Conservation (phyloP, 2,888 invertebrate genomes). For the Caenorhabditis auriculariae region DNA sequence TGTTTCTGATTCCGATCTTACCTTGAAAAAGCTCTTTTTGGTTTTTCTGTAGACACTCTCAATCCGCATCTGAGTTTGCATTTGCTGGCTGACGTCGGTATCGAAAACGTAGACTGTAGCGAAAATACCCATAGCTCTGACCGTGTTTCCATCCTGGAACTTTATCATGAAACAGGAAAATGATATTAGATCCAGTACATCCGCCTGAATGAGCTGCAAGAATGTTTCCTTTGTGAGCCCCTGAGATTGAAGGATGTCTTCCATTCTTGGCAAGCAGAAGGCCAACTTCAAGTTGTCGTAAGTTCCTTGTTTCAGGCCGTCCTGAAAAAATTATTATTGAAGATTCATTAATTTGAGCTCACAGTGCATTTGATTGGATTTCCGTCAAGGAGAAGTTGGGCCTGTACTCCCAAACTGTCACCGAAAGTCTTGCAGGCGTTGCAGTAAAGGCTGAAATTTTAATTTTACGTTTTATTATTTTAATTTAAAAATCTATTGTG, state of each 20-base stretch:
- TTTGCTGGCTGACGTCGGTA: constrained; percentile 54
- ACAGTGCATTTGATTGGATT: constrained; percentile 53
- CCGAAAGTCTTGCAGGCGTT: constrained; percentile 59
- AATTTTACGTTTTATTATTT: background rate
- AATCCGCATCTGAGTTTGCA: constrained; percentile 55
- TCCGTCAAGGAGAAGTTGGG: constrained; percentile 58
- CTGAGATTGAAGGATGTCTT: constrained; percentile 57
- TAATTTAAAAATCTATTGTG: background rate
- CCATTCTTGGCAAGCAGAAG: constrained; percentile 59
- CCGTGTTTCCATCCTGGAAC: constrained; percentile 44
- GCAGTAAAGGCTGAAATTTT: constrained; percentile 54
- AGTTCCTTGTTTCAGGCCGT: constrained; percentile 52
- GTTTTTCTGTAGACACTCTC: constrained; percentile 58
- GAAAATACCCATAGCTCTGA: constrained; percentile 59
- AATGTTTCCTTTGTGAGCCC: constrained; percentile 58
- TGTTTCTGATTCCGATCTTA: background rate
- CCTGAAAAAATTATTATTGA: constrained; percentile 12
- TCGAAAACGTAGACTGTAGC: constrained; percentile 62
- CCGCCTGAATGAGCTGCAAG: constrained; percentile 51
- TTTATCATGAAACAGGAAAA: background rate
- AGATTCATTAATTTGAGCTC: background rate
- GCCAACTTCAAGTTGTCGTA: constrained; percentile 59
- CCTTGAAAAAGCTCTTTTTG: constrained; percentile 52
- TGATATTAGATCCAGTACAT: constrained; percentile 34
- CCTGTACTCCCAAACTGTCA: constrained; percentile 50